phyloP scores from a whole-genome alignment of 2,888 invertebrate species.

The Parnassius glacialis region DNA sequence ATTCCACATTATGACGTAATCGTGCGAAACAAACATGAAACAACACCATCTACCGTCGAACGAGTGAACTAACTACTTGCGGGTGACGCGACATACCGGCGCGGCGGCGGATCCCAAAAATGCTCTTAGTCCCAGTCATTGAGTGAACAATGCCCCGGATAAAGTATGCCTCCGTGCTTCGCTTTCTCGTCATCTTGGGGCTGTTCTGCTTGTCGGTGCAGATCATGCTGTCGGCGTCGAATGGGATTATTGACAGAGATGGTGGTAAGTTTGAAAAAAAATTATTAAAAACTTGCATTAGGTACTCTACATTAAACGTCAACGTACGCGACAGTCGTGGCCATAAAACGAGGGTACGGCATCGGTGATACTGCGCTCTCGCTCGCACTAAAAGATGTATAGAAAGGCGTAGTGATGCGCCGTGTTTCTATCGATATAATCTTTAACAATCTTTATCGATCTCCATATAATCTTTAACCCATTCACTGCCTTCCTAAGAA shows the following conservation, averaged over 20 bases:
- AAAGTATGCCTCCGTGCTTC: constrained; percentile 67
- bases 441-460: too few species aligned
- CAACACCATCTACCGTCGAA: constrained; percentile 30
- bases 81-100: constrained; percentile 38
- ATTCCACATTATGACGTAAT: background rate
- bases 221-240: constrained; percentile 68
- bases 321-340: too few species aligned
- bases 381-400: too few species aligned
- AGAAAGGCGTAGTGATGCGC: too few species aligned
- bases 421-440: too few species aligned
- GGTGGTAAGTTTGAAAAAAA: constrained; percentile 45
- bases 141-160: constrained; percentile 65
- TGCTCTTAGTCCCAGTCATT: constrained; percentile 15
- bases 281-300: too few species aligned
- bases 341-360: too few species aligned
- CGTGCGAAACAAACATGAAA: constrained; percentile 6
- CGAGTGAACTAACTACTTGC: constrained; percentile 24
- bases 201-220: constrained; percentile 72
- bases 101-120: constrained; percentile 22
- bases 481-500: too few species aligned
- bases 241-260: constrained; percentile 57
- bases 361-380: too few species aligned
- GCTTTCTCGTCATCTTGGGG: constrained; percentile 63
- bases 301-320: too few species aligned
- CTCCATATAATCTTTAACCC: too few species aligned